A percentile compares a stretch with the other conserved stretches of the same genome.
Evolutionary conservation across 2,113 vertebrate species (phyloP).

Genomic region (Thunnus thynnus): DNA sequence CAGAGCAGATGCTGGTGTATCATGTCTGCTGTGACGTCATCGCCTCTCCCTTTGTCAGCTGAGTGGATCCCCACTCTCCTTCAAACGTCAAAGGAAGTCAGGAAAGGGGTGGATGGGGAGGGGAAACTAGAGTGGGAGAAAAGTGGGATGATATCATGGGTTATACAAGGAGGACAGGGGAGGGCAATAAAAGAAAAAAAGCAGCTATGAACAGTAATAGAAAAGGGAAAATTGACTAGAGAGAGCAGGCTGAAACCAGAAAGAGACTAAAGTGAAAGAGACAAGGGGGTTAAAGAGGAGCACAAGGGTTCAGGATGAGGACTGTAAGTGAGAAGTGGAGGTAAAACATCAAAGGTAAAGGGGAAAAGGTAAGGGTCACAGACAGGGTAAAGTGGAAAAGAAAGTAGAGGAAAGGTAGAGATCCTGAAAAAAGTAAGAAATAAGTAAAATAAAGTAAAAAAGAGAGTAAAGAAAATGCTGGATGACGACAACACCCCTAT

Average conservation of each 20-base stretch:
- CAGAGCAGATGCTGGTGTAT: constrained; percentile 84
- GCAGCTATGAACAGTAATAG: neutral
- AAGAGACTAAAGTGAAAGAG: neutral
- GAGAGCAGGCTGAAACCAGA: constrained; percentile 1
- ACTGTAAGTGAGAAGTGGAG: constrained; percentile 20
- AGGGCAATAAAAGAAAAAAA: neutral
- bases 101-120: constrained; percentile 24
- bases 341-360: constrained; percentile 8
- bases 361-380: neutral
- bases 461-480: no score
- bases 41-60: constrained; percentile 78
- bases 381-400: neutral
- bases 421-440: neutral
- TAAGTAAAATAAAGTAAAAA: no score
- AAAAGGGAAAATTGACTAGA: neutral
- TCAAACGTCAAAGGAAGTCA: constrained; percentile 73
- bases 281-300: neutral
- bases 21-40: constrained; percentile 78
- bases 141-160: constrained; percentile 28
- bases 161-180: constrained; percentile 32
- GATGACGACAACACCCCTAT: no score
- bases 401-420: neutral
- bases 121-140: constrained; percentile 14
- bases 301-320: constrained; percentile 13
- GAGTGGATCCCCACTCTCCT: constrained; percentile 77